phyloP scores from a whole-genome alignment of 2,888 invertebrate species.

The Drosophila fungiperda region DNA sequence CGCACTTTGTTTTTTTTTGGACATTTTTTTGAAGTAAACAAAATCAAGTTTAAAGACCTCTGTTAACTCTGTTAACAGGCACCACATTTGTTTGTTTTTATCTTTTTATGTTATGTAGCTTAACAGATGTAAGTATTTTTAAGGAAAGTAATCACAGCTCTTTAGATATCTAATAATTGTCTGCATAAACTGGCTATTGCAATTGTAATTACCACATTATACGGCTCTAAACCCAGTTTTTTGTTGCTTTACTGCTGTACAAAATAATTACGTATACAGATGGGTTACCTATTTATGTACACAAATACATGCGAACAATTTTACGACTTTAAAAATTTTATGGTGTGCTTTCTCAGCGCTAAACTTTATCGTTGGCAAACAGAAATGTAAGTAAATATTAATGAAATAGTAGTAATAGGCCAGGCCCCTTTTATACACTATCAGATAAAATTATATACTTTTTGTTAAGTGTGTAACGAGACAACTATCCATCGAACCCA shows the following conservation, averaged over 20 bases:
- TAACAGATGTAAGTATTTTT: neutral
- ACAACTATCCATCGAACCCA: neutral
- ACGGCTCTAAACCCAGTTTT: slow-evolving; percentile 4
- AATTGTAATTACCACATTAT: neutral
- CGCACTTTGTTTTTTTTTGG: slow-evolving; percentile 28
- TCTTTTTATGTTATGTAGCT: slow-evolving; percentile 8
- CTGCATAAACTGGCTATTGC: neutral
- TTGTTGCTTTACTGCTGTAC: neutral
- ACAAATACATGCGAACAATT: neutral
- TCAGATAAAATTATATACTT: neutral
- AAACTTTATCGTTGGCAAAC: slow-evolving; percentile 1
- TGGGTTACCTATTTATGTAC: neutral
- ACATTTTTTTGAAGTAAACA: slow-evolving; percentile 34
- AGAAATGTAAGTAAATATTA: neutral
- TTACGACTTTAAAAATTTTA: neutral
- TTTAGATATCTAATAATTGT: neutral
- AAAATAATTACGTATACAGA: slow-evolving; percentile 7
- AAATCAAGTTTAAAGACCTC: slow-evolving; percentile 64
- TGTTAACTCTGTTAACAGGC: slow-evolving; percentile 52
- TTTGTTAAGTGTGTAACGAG: neutral
- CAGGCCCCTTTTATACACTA: slow-evolving; percentile 13
- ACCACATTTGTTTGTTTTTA: slow-evolving; percentile 39
- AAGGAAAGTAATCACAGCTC: slow-evolving; percentile 30
- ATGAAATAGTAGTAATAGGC: neutral
- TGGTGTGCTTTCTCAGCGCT: neutral